A percentile compares a stretch with the other conserved stretches of the same genome.
Conservation (phyloP, 2,113 vertebrate genomes). For the Leuciscus idus region DNA sequence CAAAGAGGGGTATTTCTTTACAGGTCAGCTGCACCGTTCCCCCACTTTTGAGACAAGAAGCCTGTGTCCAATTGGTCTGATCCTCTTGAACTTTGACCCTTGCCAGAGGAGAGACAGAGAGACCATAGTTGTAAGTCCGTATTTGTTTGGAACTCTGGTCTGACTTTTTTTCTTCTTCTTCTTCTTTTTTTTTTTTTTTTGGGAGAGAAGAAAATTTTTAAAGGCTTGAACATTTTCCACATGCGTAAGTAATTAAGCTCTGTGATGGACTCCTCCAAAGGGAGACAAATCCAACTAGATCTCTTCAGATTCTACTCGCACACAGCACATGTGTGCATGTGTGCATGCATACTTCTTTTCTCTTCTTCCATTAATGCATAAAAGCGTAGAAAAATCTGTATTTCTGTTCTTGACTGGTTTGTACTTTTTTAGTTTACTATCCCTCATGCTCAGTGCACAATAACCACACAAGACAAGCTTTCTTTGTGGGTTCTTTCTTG, state of each 20-base stretch:
- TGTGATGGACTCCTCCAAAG: slow-evolving; percentile 68
- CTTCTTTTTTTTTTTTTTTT: background rate
- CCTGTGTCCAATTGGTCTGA: slow-evolving; percentile 75
- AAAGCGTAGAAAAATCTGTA: background rate
- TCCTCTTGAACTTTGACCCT: slow-evolving; percentile 74
- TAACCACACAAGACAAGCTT: background rate
- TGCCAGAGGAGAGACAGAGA: slow-evolving; percentile 67
- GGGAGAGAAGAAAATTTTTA: slow-evolving; percentile 69
- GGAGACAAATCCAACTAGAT: slow-evolving; percentile 46
- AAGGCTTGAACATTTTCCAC: slow-evolving; percentile 77
- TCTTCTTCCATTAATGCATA: background rate
- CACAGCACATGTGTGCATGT: slow-evolving; percentile 44
- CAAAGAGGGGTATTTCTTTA: slow-evolving; percentile 54
- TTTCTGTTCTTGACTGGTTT: background rate
- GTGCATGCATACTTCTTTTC: slow-evolving; percentile 30
- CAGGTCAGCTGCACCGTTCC: slow-evolving; percentile 60
- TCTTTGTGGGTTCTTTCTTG: background rate
- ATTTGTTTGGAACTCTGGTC: slow-evolving; percentile 60
- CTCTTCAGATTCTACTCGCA: slow-evolving; percentile 14
- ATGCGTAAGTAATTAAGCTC: slow-evolving; percentile 79
- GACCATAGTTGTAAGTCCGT: slow-evolving; percentile 60
- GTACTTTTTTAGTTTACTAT: background rate
- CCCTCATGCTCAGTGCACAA: no score
- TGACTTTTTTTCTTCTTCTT: slow-evolving; percentile 56
- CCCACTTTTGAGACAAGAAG: slow-evolving; percentile 66